A percentile compares a stretch with the other conserved stretches of the same genome.
Evolutionary conservation across 2,797 vertebrate species (phyloP).

Genomic region (Prunella strophiata): DNA sequence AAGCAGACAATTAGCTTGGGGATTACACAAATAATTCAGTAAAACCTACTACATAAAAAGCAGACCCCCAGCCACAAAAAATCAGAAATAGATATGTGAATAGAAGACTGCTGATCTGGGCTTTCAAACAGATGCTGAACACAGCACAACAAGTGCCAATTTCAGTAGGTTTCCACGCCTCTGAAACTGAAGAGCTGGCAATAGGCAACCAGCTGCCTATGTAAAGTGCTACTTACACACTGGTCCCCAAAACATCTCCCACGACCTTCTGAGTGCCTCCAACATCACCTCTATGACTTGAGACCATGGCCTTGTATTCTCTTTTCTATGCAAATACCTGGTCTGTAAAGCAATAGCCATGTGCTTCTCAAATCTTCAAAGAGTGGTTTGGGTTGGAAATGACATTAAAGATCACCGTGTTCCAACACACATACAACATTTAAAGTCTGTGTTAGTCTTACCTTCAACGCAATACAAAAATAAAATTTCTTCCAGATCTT

Average conservation of each 20-base stretch:
- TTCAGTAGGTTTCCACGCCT: background rate
- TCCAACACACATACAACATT: background rate
- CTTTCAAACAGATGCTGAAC: background rate
- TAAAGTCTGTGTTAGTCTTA: background rate
- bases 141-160: background rate
- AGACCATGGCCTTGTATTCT: background rate
- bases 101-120: constrained; percentile 7
- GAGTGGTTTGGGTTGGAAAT: background rate
- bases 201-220: background rate
- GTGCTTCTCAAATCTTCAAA: background rate
- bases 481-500: background rate
- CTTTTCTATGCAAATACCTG: background rate
- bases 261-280: background rate
- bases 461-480: background rate
- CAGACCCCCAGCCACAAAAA: background rate
- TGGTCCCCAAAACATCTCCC: background rate
- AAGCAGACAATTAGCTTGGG: background rate
- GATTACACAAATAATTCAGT: constrained; percentile 20
- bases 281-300: background rate
- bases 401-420: background rate
- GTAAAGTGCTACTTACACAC: background rate
- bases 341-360: background rate
- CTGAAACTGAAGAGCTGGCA: background rate
- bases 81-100: background rate
- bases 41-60: background rate